Evolutionary conservation across 1,140 invertebrate genomes (phyloP).

Genomic region (Scylla paramamosain): DNA sequence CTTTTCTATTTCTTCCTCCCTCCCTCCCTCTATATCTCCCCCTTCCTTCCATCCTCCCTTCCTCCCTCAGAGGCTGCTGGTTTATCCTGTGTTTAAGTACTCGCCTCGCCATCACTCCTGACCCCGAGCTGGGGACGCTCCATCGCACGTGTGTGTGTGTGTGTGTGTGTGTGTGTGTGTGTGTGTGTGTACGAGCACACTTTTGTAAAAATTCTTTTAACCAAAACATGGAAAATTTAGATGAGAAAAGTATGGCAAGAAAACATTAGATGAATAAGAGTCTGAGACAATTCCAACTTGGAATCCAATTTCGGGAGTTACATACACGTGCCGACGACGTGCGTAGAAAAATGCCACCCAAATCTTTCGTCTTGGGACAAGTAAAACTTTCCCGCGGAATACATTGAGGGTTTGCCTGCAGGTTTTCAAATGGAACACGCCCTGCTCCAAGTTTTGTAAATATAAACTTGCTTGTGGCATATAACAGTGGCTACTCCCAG

Average conservation of each 20-base stretch:
- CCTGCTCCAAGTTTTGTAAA: background rate
- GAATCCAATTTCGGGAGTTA: constrained; percentile 73
- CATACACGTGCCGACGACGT: constrained; percentile 54
- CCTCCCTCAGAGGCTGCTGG: background rate
- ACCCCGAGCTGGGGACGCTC: background rate
- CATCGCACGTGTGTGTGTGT: background rate
- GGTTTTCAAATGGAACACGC: constrained; percentile 25
- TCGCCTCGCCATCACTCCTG: background rate
- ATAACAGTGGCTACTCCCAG: background rate
- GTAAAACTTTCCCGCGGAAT: constrained; percentile 47
- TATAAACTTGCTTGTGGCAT: background rate
- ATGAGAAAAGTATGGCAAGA: background rate
- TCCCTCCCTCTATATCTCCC: background rate
- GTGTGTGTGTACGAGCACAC: background rate
- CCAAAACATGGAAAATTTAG: background rate
- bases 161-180: constrained; percentile 27
- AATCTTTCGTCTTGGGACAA: constrained; percentile 57
- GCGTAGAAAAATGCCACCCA: constrained; percentile 52
- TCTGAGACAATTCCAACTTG: constrained; percentile 36
- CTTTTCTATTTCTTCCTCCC: background rate
- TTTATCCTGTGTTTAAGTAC: background rate
- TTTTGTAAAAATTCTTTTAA: too few species aligned
- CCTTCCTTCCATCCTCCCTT: background rate
- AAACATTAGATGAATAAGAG: constrained; percentile 14
- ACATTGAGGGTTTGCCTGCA: constrained; percentile 38